Evolutionary conservation across 2,888 invertebrate genomes (phyloP).

Genomic region (Homarus gammarus): DNA sequence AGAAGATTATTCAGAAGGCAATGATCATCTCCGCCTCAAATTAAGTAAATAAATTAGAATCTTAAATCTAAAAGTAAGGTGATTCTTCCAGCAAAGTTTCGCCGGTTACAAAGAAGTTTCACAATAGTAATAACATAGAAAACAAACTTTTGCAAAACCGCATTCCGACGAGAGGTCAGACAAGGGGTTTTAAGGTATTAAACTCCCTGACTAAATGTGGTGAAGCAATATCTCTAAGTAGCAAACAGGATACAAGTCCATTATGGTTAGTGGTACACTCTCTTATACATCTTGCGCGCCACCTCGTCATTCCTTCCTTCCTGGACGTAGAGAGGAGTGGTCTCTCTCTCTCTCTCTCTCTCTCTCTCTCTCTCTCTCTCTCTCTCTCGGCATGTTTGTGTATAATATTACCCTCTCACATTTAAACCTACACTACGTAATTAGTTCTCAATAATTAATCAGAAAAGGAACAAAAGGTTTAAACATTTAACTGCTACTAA

Average conservation of each 20-base stretch:
- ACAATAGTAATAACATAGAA: slow-evolving; percentile 23
- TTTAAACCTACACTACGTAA: too few relatives aligned
- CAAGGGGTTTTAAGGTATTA: slow-evolving; percentile 35
- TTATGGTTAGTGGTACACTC: slow-evolving; percentile 53
- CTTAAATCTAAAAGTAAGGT: neutral
- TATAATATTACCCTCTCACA: too few relatives aligned
- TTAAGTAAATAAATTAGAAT: neutral
- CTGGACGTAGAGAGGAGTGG: neutral
- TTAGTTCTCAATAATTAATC: too few relatives aligned
- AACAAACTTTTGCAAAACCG: slow-evolving; percentile 17
- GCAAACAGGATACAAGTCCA: slow-evolving; percentile 51
- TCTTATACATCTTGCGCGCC: slow-evolving; percentile 18
- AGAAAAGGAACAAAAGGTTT: too few relatives aligned
- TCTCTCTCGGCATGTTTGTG: slow-evolving; percentile 1
- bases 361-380: slow-evolving; percentile 4
- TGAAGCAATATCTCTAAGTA: slow-evolving; percentile 54
- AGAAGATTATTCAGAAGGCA: neutral
- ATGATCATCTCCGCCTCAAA: neutral
- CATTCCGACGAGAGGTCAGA: slow-evolving; percentile 28
- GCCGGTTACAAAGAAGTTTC: neutral
- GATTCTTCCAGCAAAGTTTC: neutral
- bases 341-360: neutral
- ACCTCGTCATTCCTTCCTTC: neutral
- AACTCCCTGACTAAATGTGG: slow-evolving; percentile 51
- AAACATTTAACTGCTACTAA: too few relatives aligned